A percentile compares a stretch with the other conserved stretches of the same genome.
Evolutionary conservation across 2,113 vertebrate genomes (phyloP).

Genomic region (Synchiropus splendidus): DNA sequence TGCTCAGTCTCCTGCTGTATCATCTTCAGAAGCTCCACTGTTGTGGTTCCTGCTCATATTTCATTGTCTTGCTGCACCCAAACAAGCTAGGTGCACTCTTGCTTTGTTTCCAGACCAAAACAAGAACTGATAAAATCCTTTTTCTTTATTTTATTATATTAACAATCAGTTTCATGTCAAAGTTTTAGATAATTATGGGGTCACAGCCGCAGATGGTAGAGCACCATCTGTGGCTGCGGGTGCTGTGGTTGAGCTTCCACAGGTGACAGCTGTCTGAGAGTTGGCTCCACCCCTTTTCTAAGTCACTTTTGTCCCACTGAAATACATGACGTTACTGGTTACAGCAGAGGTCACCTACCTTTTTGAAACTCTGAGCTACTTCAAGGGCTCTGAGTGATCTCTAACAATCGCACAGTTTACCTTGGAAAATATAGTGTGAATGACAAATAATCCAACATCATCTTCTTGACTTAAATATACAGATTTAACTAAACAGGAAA

Average conservation of each 20-base stretch:
- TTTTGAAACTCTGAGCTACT: too few relatives aligned
- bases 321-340: too few relatives aligned
- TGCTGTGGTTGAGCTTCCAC: neutral
- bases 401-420: too few relatives aligned
- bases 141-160: neutral
- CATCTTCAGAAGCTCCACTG: constrained; percentile 6
- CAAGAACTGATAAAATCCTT: constrained; percentile 21
- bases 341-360: too few relatives aligned
- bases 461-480: too few relatives aligned
- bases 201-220: constrained; percentile 24
- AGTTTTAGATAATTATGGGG: constrained; percentile 13
- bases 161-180: constrained; percentile 10
- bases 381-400: too few relatives aligned
- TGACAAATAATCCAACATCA: too few relatives aligned
- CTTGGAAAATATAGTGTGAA: too few relatives aligned
- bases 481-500: too few relatives aligned
- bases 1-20: constrained; percentile 22
- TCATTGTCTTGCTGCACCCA: constrained; percentile 15
- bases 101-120: constrained; percentile 20
- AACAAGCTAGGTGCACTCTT: constrained; percentile 13
- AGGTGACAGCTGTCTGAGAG: constrained; percentile 10
- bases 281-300: neutral
- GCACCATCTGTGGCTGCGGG: constrained; percentile 21
- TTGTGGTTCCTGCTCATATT: constrained; percentile 28
- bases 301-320: too few relatives aligned